Base-by-base conservation (phyloP, 2,113 vertebrate species). In the Dicaeum eximium region DNA sequence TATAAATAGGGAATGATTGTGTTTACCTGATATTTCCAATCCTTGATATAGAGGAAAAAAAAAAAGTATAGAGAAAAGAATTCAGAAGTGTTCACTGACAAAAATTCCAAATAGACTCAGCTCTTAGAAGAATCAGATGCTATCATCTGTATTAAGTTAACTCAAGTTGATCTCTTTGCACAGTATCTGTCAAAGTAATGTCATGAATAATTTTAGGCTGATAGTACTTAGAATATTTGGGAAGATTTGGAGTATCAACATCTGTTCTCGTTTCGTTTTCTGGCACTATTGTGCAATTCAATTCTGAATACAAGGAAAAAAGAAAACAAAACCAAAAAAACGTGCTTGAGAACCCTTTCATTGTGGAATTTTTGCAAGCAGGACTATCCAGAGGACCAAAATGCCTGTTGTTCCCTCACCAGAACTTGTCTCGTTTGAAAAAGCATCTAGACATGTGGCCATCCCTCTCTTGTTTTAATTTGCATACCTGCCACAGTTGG, bases 231-330 rank as follows among this genome's bases (percentile, higher is more conserved):
- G 28, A 73, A 44, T 66, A 47, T 74, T 73, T 77, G 22, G 54
- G 33, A 45, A 15, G 47, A 72, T 75, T 77, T 75, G 64, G 54
- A 25, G 17, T 91, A 47, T 58, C 18, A 2, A 6, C 11, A 17
- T 21, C 7, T n/a, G 13, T 57, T 70, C 40, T 70, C 2, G 0
- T 13, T 75, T 80, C 73, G n/a, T 33, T 80, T 78, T 70, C 31
- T 61, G 50, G 17, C 25, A 18, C n/a, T 73, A 19, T n/a, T 85
- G 25, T 50, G 45, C 57, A 81, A 57, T 45, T 42, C 13, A 57
- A 0, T 44, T 30, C 21, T 1, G 0, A 67, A 44, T 44, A 44
- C 62, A 70, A 44, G 18, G 25, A 2, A 25, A 6, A 60, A 37
- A 15, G 42, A 27, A 72, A 50, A 38, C 38, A 25, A 35, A 8